Evolutionary conservation across 2,113 vertebrate genomes (phyloP), one percentile per base, ranked within the genome.

Genomic region (Hippocampus comes): DNA sequence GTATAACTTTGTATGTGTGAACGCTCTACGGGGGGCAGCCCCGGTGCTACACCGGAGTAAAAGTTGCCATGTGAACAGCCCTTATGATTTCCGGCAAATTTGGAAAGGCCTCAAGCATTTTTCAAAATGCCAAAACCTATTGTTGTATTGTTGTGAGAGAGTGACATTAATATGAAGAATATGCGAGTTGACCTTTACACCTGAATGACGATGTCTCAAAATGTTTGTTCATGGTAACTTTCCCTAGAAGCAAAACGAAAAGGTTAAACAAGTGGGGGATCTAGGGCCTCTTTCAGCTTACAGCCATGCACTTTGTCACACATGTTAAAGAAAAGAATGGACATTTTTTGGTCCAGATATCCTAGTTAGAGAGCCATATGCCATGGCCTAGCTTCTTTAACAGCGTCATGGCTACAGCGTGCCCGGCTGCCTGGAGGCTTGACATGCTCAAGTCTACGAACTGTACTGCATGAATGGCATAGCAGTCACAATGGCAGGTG

Each of bases 361-460:
- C 63, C 87, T 80, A 90, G 90, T 90, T 90, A 86, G 81, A 77
- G 78, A 67, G 68, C 81, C 55, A 59, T 81, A 76, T 84, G 41
- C 81, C 70, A 67, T 66, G 70, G 78, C 72, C 72, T 74, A 82
- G 72, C 77, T 27, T 60, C 53, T 76, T 71, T 79, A 67, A 73
- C 79, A 80, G 72, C 67, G 70, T 66, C 49, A 20, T 72, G 77
- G 74, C 69, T 60, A 72, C 71, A 49, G 75, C 51, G 86, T 75
- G 68, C 71, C 43, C 30, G 68, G 51, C 76, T 77, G 75, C 70
- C 77, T 2, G 53, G 68, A 69, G 59, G 73, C 71, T 75, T 56
- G 48, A 75, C 65, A 78, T 80, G 74, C 67, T 41, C 49, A 30
- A 57, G 46, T 69, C 63, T 46, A 63, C 46, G 27, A 73, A 55